These are phyloP conservation scores for Drosophila eugracilis DNA, from an alignment of 1,140 invertebrate genomes.

Conservation along the genomic window DNA sequence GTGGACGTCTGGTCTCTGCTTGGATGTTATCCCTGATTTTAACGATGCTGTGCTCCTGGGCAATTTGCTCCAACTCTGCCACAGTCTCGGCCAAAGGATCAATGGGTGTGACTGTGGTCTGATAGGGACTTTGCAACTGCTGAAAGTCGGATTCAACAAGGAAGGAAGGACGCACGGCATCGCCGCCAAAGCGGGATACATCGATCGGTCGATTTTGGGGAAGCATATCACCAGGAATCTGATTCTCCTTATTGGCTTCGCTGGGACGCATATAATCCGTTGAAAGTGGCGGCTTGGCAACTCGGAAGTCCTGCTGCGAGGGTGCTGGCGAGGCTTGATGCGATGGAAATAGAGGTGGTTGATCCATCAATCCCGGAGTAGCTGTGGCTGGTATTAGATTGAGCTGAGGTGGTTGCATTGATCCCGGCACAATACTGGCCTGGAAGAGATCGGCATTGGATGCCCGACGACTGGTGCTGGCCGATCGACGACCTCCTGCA, in stretches of 20 bases:
- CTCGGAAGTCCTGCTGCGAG: conserved; percentile 61
- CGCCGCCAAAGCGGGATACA: conserved; percentile 67
- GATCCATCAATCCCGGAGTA: conserved; percentile 38
- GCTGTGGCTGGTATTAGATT: conserved; percentile 77
- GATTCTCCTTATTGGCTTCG: conserved; percentile 60
- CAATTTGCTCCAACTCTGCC: conserved; percentile 64
- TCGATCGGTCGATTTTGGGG: conserved; percentile 82
- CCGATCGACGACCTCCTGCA: conserved; percentile 62
- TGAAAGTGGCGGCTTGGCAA: conserved; percentile 69
- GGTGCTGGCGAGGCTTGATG: conserved; percentile 66
- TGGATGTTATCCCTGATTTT: conserved; percentile 76
- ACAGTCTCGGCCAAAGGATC: conserved; percentile 72
- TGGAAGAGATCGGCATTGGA: conserved; percentile 79
- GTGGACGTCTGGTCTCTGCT: conserved; percentile 60
- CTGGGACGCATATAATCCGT: conserved; percentile 80
- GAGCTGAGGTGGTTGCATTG: conserved; percentile 66
- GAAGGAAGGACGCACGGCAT: conserved; percentile 62
- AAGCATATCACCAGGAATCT: conserved; percentile 34
- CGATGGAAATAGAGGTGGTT: conserved; percentile 50
- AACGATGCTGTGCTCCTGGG: conserved; percentile 68
- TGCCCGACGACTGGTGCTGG: conserved; percentile 72
- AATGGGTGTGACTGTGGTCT: conserved; percentile 48
- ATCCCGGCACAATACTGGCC: conserved; percentile 60
- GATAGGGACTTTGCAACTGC: conserved; percentile 47
- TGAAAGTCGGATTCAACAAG: conserved; percentile 57